phyloP scores from a whole-genome alignment of 2,888 invertebrate species.

The Phengaris alcon region DNA sequence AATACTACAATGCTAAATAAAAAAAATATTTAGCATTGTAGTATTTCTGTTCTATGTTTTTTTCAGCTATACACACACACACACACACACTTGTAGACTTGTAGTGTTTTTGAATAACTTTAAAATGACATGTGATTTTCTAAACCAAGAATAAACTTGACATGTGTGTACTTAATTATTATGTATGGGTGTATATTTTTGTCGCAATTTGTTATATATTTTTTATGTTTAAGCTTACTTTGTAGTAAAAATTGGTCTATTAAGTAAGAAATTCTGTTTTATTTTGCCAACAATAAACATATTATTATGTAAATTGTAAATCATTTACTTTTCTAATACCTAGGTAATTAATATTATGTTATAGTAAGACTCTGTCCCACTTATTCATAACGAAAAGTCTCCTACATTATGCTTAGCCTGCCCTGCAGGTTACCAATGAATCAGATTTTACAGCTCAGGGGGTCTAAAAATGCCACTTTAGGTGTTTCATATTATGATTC shows the following conservation, averaged over 20 bases:
- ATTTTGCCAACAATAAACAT: not conserved
- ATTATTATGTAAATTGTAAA: no score
- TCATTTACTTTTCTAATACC: no score
- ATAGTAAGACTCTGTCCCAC: no score
- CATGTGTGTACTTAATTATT: slow-evolving; percentile 21
- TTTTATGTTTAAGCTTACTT: slow-evolving; percentile 17
- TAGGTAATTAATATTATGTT: no score
- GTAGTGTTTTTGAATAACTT: not conserved
- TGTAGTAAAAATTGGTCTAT: slow-evolving; percentile 24
- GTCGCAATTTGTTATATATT: slow-evolving; percentile 17
- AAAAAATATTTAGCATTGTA: not conserved
- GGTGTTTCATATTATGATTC: no score
- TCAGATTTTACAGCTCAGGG: no score
- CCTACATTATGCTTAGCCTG: no score
- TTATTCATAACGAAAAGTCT: no score
- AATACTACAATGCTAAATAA: no score
- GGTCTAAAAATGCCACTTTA: no score
- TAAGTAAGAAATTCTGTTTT: not conserved
- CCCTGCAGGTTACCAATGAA: no score
- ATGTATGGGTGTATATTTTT: slow-evolving; percentile 19
- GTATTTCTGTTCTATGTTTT: slow-evolving; percentile 4
- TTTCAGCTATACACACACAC: not conserved
- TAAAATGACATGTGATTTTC: slow-evolving; percentile 18
- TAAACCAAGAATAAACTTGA: slow-evolving; percentile 11
- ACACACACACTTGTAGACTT: no score